phyloP scores from a whole-genome alignment of 2,888 invertebrate genomes.

The Norana najaformis region DNA sequence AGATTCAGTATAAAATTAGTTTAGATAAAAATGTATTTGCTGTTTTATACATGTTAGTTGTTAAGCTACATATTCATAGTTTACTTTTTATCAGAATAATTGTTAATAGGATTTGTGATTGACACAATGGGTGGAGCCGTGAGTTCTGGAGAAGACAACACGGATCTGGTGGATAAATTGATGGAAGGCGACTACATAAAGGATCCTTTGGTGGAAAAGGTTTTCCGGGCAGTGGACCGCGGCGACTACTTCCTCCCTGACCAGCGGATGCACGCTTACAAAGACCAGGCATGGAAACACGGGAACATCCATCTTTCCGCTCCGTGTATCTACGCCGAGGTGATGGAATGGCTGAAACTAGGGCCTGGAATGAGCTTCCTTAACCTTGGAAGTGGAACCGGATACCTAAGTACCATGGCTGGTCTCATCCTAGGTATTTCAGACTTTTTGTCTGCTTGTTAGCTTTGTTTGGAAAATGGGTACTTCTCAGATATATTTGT shows the following conservation, averaged over 20 bases:
- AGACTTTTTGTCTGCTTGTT: background rate
- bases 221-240: constrained; percentile 82
- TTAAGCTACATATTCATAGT: no score
- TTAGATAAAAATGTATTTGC: no score
- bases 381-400: constrained; percentile 89
- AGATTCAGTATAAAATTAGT: no score
- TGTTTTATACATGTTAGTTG: background rate
- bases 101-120: background rate
- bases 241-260: constrained; percentile 74
- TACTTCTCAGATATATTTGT: background rate
- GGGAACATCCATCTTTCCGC: constrained; percentile 83
- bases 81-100: background rate
- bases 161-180: constrained; percentile 82
- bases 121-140: constrained; percentile 73
- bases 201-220: constrained; percentile 73
- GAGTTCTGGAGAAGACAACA: constrained; percentile 79
- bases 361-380: constrained; percentile 79
- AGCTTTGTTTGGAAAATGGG: background rate
- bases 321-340: constrained; percentile 83
- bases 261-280: constrained; percentile 57
- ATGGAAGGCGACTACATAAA: constrained; percentile 75
- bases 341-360: constrained; percentile 78
- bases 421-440: constrained; percentile 68
- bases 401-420: constrained; percentile 84
- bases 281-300: constrained; percentile 81